Evolutionary conservation across 2,113 vertebrate genomes (phyloP).

Genomic region (Tringa solitaria): DNA sequence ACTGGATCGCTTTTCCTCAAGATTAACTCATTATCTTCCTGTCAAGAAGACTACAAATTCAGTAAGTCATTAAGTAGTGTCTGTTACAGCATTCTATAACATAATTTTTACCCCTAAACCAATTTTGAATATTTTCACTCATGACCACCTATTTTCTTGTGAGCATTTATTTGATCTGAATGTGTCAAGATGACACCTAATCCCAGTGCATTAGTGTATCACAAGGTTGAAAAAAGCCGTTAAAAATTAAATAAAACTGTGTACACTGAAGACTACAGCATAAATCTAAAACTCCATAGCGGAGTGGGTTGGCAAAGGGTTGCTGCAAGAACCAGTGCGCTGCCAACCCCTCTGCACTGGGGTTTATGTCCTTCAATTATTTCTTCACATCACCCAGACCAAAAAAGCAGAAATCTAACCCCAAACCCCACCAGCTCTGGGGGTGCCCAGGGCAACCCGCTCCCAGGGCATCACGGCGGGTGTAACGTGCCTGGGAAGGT

Average conservation of each 20-base stretch:
- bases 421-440: neutral
- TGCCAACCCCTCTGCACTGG: neutral
- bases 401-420: neutral
- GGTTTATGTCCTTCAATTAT: neutral
- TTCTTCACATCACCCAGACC: neutral
- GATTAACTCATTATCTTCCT: neutral
- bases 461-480: neutral
- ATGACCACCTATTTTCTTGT: neutral
- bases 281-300: neutral
- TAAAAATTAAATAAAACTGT: neutral
- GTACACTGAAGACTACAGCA: neutral
- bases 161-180: neutral
- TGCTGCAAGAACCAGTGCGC: neutral
- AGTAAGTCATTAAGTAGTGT: fast-evolving
- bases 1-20: neutral
- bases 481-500: neutral
- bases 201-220: neutral
- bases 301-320: neutral
- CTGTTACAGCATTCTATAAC: neutral
- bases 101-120: neutral
- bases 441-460: neutral
- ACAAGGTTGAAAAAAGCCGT: neutral
- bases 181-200: neutral
- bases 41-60: neutral
- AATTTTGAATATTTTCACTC: neutral